A percentile compares a stretch with the other conserved stretches of the same genome.
Conservation (phyloP, 1,140 invertebrate genomes). For the Whitmania pigra region DNA sequence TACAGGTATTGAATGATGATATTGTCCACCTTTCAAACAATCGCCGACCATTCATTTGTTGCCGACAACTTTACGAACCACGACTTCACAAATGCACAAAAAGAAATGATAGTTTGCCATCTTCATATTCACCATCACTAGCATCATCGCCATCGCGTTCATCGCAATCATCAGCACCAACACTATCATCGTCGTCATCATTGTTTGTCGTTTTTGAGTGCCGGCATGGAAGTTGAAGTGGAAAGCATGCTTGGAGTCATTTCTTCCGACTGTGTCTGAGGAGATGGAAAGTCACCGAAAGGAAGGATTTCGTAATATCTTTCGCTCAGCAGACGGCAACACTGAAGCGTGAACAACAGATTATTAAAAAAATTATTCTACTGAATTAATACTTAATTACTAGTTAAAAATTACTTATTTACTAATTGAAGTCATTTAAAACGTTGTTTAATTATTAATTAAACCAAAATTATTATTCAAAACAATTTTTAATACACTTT, state of each 20-base stretch:
- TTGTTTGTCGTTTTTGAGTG: slow-evolving; percentile 4
- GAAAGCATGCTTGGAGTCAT: not conserved
- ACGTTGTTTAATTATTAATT: too few species aligned
- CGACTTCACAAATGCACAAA: not conserved
- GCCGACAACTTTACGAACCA: not conserved
- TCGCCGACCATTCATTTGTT: not conserved
- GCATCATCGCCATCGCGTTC: not conserved
- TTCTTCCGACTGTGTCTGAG: slow-evolving; percentile 10
- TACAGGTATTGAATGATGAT: not conserved
- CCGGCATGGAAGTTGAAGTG: slow-evolving; percentile 12
- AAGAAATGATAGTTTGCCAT: not conserved
- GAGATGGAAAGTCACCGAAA: slow-evolving; percentile 3
- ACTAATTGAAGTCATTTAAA: too few species aligned
- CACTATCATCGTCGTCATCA: not conserved
- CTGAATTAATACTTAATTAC: not conserved
- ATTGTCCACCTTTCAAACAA: too few species aligned
- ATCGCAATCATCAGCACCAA: not conserved
- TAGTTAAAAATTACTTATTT: too few species aligned
- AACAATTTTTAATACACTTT: too few species aligned
- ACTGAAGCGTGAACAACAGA: not conserved
- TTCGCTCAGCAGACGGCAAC: slow-evolving; percentile 9
- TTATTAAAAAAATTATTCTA: not conserved
- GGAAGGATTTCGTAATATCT: slow-evolving; percentile 1
- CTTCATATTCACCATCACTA: not conserved
- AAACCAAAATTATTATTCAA: too few species aligned